Percentiles rank a stretch among this genome's conserved stretches.
These are phyloP conservation scores for Hyppa rectilinea DNA, from an alignment of 2,888 invertebrate genomes.

Conservation along the genomic window DNA sequence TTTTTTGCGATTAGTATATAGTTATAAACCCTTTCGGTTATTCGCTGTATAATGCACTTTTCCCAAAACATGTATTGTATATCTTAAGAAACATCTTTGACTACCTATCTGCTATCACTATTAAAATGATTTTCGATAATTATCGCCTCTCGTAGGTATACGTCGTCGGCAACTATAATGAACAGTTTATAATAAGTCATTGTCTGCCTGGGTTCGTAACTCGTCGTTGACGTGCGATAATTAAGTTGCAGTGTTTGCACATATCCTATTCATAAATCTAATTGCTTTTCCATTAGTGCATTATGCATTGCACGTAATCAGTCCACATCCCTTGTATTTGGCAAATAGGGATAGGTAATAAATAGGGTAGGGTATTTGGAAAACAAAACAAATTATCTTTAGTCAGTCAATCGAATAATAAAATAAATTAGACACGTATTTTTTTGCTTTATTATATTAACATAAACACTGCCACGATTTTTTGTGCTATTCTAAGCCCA, in stretches of 20 bases:
- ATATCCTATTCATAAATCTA: conserved; percentile 24
- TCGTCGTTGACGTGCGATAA: conserved; percentile 18
- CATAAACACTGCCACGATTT: no score
- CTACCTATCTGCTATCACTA: conserved; percentile 21
- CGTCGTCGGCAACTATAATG: conserved; percentile 18
- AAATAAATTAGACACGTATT: no score
- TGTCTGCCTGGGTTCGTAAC: conserved; percentile 34
- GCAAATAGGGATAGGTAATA: no score
- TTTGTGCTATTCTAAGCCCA: no score
- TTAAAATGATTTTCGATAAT: conserved; percentile 16
- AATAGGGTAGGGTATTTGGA: no score
- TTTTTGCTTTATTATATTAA: no score
- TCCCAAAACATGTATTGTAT: neutral
- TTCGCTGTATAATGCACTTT: no score
- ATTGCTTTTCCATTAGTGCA: conserved; percentile 36
- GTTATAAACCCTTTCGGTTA: no score
- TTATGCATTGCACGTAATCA: conserved; percentile 15
- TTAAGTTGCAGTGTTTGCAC: conserved; percentile 43
- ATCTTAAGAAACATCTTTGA: conserved; percentile 1
- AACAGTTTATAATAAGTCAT: conserved; percentile 33
- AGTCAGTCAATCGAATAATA: no score
- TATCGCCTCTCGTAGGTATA: neutral
- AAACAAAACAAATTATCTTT: no score
- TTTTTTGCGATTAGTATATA: no score
- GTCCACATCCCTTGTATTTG: conserved; percentile 22